Evolutionary conservation across 2,113 vertebrate genomes (phyloP).

Genomic region (Crotophaga sulcirostris): DNA sequence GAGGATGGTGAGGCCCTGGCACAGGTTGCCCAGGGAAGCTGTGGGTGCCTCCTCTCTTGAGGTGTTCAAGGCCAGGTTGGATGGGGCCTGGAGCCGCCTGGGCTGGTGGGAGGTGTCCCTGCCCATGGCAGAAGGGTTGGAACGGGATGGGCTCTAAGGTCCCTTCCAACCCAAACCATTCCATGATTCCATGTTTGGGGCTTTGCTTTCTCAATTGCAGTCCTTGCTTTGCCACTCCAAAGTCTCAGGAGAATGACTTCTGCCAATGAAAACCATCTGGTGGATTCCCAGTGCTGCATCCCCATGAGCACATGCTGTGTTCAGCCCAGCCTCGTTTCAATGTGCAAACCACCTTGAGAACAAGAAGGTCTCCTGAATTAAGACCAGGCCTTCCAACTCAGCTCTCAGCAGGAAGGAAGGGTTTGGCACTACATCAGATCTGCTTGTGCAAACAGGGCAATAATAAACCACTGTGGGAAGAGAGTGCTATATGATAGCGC

Average conservation of each 20-base stretch:
- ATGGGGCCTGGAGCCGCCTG: too few species aligned
- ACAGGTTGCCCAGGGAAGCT: too few species aligned
- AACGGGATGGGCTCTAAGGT: too few species aligned
- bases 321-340: not conserved
- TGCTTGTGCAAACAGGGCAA: not conserved
- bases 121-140: too few species aligned
- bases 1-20: too few species aligned
- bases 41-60: too few species aligned
- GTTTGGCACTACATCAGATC: not conserved
- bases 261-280: rapidly evolving
- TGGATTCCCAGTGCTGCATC: rapidly evolving
- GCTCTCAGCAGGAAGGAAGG: not conserved
- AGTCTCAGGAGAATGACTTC: not conserved
- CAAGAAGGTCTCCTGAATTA: not conserved
- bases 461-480: not conserved
- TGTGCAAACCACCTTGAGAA: not conserved
- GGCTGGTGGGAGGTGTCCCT: too few species aligned
- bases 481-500: not conserved
- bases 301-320: rapidly evolving
- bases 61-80: too few species aligned
- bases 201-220: not conserved
- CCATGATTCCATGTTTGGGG: too few species aligned
- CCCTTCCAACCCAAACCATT: too few species aligned
- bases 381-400: not conserved
- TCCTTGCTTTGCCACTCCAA: not conserved